Evolutionary conservation across 1,140 invertebrate genomes (phyloP).

Genomic region (Sinella curviseta): DNA sequence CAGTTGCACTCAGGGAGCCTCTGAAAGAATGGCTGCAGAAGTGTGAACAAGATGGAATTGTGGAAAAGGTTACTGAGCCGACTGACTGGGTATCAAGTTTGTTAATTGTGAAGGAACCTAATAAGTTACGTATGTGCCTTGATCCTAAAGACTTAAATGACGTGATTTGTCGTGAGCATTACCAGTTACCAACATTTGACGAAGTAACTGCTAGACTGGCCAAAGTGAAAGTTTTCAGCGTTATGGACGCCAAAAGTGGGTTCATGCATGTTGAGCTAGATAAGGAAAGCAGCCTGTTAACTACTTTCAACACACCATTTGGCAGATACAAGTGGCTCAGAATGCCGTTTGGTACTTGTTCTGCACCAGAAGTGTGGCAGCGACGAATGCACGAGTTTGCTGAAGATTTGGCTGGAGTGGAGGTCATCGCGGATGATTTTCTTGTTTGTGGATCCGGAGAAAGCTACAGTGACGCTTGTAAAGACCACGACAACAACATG

Average conservation of each 20-base stretch:
- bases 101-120: conserved; percentile 54
- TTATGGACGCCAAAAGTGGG: conserved; percentile 55
- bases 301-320: conserved; percentile 52
- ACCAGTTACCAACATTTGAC: conserved; percentile 56
- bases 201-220: conserved; percentile 54
- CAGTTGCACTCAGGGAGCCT: conserved; percentile 49
- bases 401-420: conserved; percentile 51
- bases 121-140: conserved; percentile 55
- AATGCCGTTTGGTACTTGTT: conserved; percentile 53
- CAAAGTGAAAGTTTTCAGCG: conserved; percentile 55
- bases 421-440: conserved; percentile 54
- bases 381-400: conserved; percentile 49
- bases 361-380: conserved; percentile 53
- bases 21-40: conserved; percentile 47
- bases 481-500: conserved; percentile 51
- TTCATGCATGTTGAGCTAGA: conserved; percentile 50
- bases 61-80: conserved; percentile 49
- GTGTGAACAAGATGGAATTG: conserved; percentile 47
- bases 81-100: conserved; percentile 52
- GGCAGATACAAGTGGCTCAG: conserved; percentile 52
- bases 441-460: conserved; percentile 49
- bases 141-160: conserved; percentile 59
- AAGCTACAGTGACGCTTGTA: conserved; percentile 8
- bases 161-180: conserved; percentile 54
- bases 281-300: conserved; percentile 41